Evolutionary conservation across 2,113 vertebrate species (phyloP), one percentile per base, ranked within the genome.

Genomic region (Phocoena phocoena): DNA sequence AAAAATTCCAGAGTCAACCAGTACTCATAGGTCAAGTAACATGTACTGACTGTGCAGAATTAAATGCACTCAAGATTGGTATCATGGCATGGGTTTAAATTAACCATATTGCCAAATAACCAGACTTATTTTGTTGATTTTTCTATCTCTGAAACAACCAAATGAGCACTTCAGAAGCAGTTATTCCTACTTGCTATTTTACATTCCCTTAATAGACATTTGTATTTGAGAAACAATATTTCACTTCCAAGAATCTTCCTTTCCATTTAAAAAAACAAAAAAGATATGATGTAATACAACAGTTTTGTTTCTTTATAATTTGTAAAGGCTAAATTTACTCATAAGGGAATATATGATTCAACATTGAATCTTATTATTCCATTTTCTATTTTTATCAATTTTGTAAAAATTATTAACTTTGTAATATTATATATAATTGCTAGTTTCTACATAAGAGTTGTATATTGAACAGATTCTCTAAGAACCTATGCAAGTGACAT

Each of bases 351-450:
- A 60, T 21, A 63, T 38, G 31, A 76, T 50, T 77, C 60, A n/a
- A 70, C 82, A 87, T 10, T 26, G 25, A 95, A 76, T 63, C 6
- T 74, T 79, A 31, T 71, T 33, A 77, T 77, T 77, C 93, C 17
- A 91, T 55, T 65, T 70, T 92, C 12, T 77, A 60, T 77, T 31
- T 17, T 10, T 80, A 74, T 68, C 14, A 77, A 20, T 63, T 93
- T 41, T 87, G 33, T 79, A 31, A 90, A 76, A 93, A 81, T 74
- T 77, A 77, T 18, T 63, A 95, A 92, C 31, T 58, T 89, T 71
- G 38, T 47, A 88, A 70, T 90, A 60, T 28, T 53, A 73, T 55
- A 82, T 47, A 87, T 20, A 92, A 86, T 10, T 76, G 31, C 28
- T 58, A 33, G 26, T 83, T 90, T 63, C 33, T 70, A 71, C 2